Base-by-base conservation (phyloP, 2,888 invertebrate genomes). In the Drosophila rubida region DNA sequence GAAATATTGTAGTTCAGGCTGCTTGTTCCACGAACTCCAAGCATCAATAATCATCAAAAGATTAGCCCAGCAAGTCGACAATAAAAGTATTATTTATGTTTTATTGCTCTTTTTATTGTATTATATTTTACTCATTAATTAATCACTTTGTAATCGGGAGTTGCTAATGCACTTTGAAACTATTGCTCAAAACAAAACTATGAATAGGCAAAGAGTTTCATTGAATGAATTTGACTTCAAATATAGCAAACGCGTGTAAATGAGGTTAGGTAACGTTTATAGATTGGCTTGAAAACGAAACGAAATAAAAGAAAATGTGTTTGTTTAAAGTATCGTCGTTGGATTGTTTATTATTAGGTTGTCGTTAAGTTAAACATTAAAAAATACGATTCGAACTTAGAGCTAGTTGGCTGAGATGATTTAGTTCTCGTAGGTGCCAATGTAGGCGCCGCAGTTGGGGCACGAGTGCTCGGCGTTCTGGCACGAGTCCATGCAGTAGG, bases 381-480 rank as follows among this genome's bases (percentile, higher is more conserved):
- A n/a, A 27, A 49, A 42, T n/a, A 70, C 6, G 64, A 45, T 37
- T 71, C 41, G 53, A 44, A 27, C 45, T 55, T 62, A 41, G 11
- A 9, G 35, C 25, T 27, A n/a, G 37, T 16, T 14, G 5, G 51
- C 3, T 39, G 11, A 13, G 32, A 32, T 32, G 11, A 4, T 4
- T 53, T 50, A 74, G n/a, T 57, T 67, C 45, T 87, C 55, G 62
- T 88, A 81, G 35, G 65, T 72, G 25, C 90, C 90, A 45, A 90
- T 73, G 58, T 90, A 87, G 32, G 78, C 68, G 32, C 84, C 79
- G 49, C 90, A 91, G 27, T 86, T 81, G 44, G 75, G 74, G 42
- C 91, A 91, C 46, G 83, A 79, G 64, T 91, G 90, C 6, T 88
- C 80, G 13, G 90, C 81, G 61, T 75, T 88, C 67, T 88, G 82